Percentiles rank a stretch among this genome's conserved stretches.
Evolutionary conservation across 2,797 vertebrate species (phyloP).

Genomic region (Eutrigla gurnardus): DNA sequence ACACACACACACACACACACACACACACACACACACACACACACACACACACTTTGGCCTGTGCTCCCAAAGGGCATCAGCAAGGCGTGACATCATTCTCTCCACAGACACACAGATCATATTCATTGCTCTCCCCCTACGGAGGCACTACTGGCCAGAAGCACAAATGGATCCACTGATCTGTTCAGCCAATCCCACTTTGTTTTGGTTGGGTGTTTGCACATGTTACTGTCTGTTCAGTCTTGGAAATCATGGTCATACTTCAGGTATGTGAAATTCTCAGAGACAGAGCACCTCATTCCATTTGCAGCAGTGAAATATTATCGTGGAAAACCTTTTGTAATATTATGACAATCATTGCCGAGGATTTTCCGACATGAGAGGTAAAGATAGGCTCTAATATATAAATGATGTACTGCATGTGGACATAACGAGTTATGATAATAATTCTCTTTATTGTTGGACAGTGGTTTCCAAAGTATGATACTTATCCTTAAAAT

Average conservation of each 20-base stretch:
- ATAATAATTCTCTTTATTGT: neutral
- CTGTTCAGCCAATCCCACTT: conserved; percentile 28
- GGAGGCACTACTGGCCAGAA: conserved; percentile 46
- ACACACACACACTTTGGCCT: conserved; percentile 7
- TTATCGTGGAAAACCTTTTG: neutral
- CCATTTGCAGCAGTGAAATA: conserved; percentile 1
- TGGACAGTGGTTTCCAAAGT: neutral
- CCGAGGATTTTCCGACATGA: neutral
- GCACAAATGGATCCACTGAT: conserved; percentile 27
- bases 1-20: conserved; percentile 1
- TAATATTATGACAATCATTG: neutral
- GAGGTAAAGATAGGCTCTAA: neutral
- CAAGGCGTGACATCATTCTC: conserved; percentile 67
- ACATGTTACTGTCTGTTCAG: conserved; percentile 50
- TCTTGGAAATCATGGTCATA: conserved; percentile 25
- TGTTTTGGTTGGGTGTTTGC: conserved; percentile 20
- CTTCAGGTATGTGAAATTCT: conserved; percentile 40
- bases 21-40: neutral
- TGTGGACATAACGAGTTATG: neutral
- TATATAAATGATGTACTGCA: neutral
- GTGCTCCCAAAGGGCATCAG: conserved; percentile 31
- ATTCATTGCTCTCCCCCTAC: conserved; percentile 40
- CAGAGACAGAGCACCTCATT: neutral
- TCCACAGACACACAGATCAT: conserved; percentile 54
- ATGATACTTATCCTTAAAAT: neutral